These are phyloP conservation scores for Diabrotica balteata DNA, from an alignment of 2,888 invertebrate species.

Conservation along the genomic window DNA sequence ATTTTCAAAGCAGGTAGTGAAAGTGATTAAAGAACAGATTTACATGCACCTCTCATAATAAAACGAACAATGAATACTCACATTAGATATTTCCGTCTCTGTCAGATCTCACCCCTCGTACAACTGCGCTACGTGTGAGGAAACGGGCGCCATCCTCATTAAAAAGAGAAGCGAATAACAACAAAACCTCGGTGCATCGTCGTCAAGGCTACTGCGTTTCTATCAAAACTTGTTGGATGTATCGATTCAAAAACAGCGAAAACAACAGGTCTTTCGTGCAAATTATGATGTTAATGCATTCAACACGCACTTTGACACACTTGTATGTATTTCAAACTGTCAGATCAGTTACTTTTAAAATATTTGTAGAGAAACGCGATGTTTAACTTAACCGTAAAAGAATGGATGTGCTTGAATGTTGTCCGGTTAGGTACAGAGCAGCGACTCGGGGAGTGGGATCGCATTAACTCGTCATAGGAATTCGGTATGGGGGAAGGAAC, in stretches of 20 bases:
- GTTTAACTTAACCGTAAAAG: conserved; percentile 12
- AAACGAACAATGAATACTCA: neutral
- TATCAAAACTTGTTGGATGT: conserved; percentile 14
- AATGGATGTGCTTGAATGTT: conserved; percentile 14
- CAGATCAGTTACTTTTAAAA: conserved; percentile 20
- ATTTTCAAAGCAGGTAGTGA: conserved; percentile 12
- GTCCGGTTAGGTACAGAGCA: conserved; percentile 3
- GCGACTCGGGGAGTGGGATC: conserved; percentile 15
- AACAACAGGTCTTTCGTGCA: conserved; percentile 21
- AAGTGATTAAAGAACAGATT: conserved; percentile 9
- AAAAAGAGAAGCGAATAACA: conserved; percentile 18
- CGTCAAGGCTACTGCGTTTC: conserved; percentile 19
- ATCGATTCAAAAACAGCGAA: conserved; percentile 9
- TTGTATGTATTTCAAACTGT: conserved; percentile 7
- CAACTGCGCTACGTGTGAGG: neutral
- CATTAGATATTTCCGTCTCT: conserved; percentile 9
- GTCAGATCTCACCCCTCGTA: conserved; percentile 9
- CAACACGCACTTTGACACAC: conserved; percentile 22
- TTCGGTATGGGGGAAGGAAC: conserved; percentile 25
- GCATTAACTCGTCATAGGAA: conserved; percentile 24
- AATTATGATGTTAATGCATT: conserved; percentile 3
- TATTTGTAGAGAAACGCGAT: conserved; percentile 21
- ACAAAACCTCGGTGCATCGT: conserved; percentile 16
- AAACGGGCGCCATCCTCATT: conserved; percentile 10
- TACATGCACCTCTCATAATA: conserved; percentile 8